Base-by-base conservation (phyloP, 2,113 vertebrate species). In the Perccottus glenii region DNA sequence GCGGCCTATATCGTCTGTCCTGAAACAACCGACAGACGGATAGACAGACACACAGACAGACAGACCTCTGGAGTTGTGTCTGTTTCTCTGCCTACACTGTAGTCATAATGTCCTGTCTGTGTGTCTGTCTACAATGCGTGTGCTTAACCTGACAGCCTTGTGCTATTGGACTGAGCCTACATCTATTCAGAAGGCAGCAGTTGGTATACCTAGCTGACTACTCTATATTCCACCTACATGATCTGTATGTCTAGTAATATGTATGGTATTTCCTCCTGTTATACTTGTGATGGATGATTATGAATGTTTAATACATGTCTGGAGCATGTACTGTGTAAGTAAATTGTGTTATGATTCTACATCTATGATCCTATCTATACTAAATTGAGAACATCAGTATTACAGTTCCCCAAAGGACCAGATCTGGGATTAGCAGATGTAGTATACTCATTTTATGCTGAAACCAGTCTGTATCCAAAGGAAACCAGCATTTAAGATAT, bases 11-110 rank as follows among this genome's bases (percentile, higher is more conserved):
- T 50, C 64, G 86, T 93, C 92, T 93, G 92, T 90, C 92, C 89
- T 65, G 85, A 81, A 92, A 90, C 83, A 72, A 82, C 59, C 50
- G 89, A 93, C 93, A 93, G 92, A 92, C 90, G 74, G 50, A 88
- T 82, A 88, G 90, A 92, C 91, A 91, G 89, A 92, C 91, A 90
- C 87, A 92, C 93, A 92, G 91, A 93, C 92, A 92, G 92, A 94
- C 93, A 92, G 93, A 92, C 87, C 84, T 92, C 86, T 90, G 82
- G 67, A 90, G 83, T 81, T 88, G 88, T 87, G 91, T 91, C 91
- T 92, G 90, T 89, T 90, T 81, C 67, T 88, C 89, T 88, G 89
- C 81, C 91, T 93, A 89, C 85, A 67, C 90, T 91, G 73, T 68
- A 60, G 83, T 85, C 83, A 87, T 64, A 77, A 66, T 83, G 73